Percentiles rank a stretch among this genome's conserved stretches.
Conservation (phyloP, 23 tunicate genomes). For the Diplosoma virens region DNA sequence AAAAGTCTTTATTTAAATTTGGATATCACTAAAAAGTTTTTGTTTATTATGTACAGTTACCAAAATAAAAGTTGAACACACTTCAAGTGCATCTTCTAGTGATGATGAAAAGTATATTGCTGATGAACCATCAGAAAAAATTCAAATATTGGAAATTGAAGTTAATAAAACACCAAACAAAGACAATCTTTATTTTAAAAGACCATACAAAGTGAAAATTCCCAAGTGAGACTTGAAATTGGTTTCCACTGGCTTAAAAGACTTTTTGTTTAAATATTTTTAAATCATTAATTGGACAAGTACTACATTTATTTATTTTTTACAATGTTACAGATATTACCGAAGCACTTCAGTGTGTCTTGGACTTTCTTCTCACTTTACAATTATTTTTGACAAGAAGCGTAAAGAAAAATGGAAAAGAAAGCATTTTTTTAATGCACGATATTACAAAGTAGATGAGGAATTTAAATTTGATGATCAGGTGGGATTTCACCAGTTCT, state of each 20-base stretch:
- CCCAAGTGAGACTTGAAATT: constrained; percentile 33
- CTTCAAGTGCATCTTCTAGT: background rate
- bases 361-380: constrained; percentile 31
- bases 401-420: constrained; percentile 38
- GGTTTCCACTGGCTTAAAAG: background rate
- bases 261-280: background rate
- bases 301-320: too few relatives aligned
- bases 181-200: constrained; percentile 70
- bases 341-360: constrained; percentile 20
- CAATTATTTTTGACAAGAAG: constrained; percentile 37
- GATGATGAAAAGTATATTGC: background rate
- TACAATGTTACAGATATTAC: constrained; percentile 41
- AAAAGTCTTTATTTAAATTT: too few relatives aligned
- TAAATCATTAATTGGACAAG: too few relatives aligned
- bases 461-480: background rate
- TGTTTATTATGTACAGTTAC: too few relatives aligned
- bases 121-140: background rate
- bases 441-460: constrained; percentile 19
- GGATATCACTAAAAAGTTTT: too few relatives aligned
- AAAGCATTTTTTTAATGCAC: background rate
- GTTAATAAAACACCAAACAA: constrained; percentile 55
- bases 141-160: background rate
- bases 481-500: too few relatives aligned
- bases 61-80: background rate
- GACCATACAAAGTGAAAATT: constrained; percentile 62